A percentile compares a stretch with the other conserved stretches of the same genome.
phyloP scores from a whole-genome alignment of 2,888 invertebrate genomes.

The Anticlea derivata region DNA sequence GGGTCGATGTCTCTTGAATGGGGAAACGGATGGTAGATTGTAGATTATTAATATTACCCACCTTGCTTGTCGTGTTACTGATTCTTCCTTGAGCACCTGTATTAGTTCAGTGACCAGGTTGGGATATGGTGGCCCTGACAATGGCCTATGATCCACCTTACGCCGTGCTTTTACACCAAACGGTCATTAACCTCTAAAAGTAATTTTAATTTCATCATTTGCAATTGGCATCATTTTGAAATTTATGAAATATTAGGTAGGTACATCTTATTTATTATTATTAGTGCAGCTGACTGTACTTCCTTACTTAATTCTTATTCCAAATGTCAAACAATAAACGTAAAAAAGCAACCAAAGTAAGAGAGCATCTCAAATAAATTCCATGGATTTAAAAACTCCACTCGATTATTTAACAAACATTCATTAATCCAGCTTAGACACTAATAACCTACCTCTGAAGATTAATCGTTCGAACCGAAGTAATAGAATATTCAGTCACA shows the following conservation, averaged over 20 bases:
- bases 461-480: constrained; percentile 68
- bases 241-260: no score
- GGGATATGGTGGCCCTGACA: no score
- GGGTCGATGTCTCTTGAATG: constrained; percentile 26
- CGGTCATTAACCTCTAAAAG: no score
- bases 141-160: no score
- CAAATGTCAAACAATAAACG: constrained; percentile 13
- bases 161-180: no score
- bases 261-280: no score
- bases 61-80: no score
- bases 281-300: no score
- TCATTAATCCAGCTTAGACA: constrained; percentile 76
- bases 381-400: constrained; percentile 45
- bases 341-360: constrained; percentile 11
- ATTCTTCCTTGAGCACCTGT: neutral
- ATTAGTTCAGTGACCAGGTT: no score
- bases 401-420: constrained; percentile 72
- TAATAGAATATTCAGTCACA: constrained; percentile 82
- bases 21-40: constrained; percentile 17
- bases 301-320: neutral
- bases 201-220: no score
- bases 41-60: constrained; percentile 10
- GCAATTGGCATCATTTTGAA: no score
- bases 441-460: constrained; percentile 70
- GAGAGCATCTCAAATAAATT: constrained; percentile 18